Conservation (phyloP, 2,888 invertebrate species). For the Anodontia alba region DNA sequence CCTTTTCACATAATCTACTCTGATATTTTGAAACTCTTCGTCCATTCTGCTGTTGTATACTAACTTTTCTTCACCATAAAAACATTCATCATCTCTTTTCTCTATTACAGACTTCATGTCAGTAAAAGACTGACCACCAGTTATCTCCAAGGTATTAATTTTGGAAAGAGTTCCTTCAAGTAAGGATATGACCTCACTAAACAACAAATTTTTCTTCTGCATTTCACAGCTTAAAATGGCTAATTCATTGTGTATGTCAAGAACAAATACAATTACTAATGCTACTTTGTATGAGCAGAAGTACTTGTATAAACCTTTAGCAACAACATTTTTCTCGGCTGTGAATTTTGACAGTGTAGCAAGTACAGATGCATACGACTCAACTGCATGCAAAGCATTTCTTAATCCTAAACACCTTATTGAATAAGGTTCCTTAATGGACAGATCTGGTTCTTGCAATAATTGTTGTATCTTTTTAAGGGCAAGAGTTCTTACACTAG, state of each 20-base stretch:
- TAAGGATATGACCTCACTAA: conserved; percentile 23
- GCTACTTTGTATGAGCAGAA: conserved; percentile 46
- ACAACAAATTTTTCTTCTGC: conserved; percentile 43
- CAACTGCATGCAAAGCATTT: conserved; percentile 52
- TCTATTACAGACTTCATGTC: not conserved
- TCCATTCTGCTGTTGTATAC: not conserved
- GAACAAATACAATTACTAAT: conserved; percentile 47
- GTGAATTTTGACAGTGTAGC: conserved; percentile 37
- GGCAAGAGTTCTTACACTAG: conserved; percentile 31
- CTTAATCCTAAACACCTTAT: conserved; percentile 53
- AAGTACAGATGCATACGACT: conserved; percentile 39
- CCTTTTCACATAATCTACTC: not conserved
- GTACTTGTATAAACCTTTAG: conserved; percentile 46
- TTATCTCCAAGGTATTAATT: not conserved
- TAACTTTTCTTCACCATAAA: not conserved
- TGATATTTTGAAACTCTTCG: not conserved
- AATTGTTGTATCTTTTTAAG: conserved; percentile 34
- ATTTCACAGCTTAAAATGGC: conserved; percentile 38
- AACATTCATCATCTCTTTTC: not conserved
- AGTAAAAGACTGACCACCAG: not conserved
- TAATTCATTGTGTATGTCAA: conserved; percentile 51
- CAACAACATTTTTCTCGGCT: conserved; percentile 35
- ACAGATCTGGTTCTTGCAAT: conserved; percentile 49
- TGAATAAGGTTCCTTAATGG: conserved; percentile 52
- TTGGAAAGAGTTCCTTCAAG: conserved; percentile 20